Conservation (phyloP, 92 coral and sea anemone species). For the Plumapathes pennacea region DNA sequence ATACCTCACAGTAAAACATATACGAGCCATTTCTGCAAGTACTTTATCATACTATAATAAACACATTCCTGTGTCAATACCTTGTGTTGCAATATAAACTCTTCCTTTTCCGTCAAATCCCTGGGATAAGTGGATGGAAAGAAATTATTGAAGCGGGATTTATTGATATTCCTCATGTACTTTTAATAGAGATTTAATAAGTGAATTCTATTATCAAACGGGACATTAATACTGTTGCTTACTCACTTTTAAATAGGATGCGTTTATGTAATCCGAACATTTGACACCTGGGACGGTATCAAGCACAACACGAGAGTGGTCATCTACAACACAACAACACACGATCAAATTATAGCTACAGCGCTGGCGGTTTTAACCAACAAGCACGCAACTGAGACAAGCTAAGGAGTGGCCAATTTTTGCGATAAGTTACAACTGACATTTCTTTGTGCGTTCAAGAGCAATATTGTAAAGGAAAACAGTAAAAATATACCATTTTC, state of each 20-base stretch:
- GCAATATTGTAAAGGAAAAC: too few species aligned
- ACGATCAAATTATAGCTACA: too few species aligned
- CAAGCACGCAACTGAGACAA: too few species aligned
- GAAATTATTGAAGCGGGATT: neutral
- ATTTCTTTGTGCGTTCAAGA: too few species aligned
- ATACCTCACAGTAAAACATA: neutral
- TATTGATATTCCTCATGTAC: neutral
- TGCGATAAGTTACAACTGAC: too few species aligned
- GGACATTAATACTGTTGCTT: too few species aligned
- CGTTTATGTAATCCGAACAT: constrained; percentile 19
- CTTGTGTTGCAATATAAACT: constrained; percentile 15
- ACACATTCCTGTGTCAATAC: too few species aligned
- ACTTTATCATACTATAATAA: neutral
- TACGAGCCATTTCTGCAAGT: neutral
- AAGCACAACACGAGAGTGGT: constrained; percentile 16
- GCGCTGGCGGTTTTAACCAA: too few species aligned
- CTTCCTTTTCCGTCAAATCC: constrained; percentile 5
- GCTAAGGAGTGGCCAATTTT: too few species aligned
- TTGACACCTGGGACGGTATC: too few species aligned
- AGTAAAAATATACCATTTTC: too few species aligned
- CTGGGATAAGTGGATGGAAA: neutral
- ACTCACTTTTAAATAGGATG: constrained; percentile 1
- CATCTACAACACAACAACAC: constrained; percentile 19
- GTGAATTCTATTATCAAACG: too few species aligned
- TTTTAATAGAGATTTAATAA: neutral